These are phyloP conservation scores for Dicerorhinus sumatrensis DNA, from an alignment of 2,113 vertebrate species.

Conservation along the genomic window DNA sequence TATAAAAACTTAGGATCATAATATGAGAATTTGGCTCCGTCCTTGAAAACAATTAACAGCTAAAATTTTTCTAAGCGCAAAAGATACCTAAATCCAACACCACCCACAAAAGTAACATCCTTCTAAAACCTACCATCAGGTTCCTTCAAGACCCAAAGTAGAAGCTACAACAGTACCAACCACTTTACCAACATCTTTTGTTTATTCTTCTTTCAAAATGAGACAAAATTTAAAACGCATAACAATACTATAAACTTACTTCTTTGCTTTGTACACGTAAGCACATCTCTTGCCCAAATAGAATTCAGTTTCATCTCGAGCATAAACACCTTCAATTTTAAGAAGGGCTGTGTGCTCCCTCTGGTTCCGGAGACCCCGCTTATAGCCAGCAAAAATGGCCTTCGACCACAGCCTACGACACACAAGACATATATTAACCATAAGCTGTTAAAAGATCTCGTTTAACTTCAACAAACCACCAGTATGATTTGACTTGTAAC, in stretches of 20 bases:
- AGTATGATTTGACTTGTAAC: not conserved
- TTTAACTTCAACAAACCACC: not conserved
- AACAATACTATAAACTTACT: conserved; percentile 88
- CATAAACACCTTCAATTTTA: conserved; percentile 98
- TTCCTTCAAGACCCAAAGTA: not conserved
- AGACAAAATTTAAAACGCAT: not conserved
- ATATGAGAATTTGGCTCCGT: not conserved
- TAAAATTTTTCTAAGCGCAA: not conserved
- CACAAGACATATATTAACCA: not conserved
- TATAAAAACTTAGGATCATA: not conserved
- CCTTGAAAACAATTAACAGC: not conserved
- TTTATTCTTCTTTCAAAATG: not conserved
- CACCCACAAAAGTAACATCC: not conserved
- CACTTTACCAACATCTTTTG: not conserved
- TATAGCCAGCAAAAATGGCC: conserved; percentile 98
- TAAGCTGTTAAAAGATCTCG: not conserved
- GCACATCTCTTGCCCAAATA: conserved; percentile 98
- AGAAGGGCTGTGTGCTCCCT: conserved; percentile 97
- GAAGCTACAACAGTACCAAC: not conserved
- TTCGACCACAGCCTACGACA: conserved; percentile 96
- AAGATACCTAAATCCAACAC: not conserved
- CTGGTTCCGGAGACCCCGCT: conserved; percentile 98
- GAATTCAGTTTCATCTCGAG: conserved; percentile 95
- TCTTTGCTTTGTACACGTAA: conserved; percentile 99
- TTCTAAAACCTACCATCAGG: not conserved